These are phyloP conservation scores for Eugnorisma glareosa DNA, from an alignment of 2,888 invertebrate species.

Conservation along the genomic window DNA sequence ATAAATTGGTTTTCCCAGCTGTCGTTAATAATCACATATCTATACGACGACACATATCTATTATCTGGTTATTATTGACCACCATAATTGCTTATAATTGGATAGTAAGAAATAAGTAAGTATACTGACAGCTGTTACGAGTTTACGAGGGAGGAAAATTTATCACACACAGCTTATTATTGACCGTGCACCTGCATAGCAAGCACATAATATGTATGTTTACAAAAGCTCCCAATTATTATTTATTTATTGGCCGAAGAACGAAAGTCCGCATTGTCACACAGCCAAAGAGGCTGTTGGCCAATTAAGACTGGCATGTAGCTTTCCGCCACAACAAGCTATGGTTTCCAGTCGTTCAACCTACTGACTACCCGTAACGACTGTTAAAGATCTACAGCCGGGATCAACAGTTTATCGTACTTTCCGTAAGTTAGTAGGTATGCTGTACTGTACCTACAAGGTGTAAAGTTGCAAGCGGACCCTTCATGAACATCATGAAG, in stretches of 20 bases:
- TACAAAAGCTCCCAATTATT: background rate
- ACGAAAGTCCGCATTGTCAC: background rate
- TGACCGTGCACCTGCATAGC: background rate
- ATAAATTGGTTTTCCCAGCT: background rate
- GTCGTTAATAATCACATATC: too few species aligned
- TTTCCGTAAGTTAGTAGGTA: too few species aligned
- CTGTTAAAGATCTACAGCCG: background rate
- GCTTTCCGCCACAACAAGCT: background rate
- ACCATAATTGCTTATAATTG: conserved; percentile 21
- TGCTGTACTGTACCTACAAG: too few species aligned
- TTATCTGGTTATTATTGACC: background rate
- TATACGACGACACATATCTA: background rate
- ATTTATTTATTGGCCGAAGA: background rate
- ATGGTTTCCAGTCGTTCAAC: too few species aligned
- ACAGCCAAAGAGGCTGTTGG: too few species aligned
- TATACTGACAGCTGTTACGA: background rate
- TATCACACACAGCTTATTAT: background rate
- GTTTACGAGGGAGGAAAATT: background rate
- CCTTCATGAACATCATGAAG: background rate
- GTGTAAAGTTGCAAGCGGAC: background rate
- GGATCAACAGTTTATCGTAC: too few species aligned
- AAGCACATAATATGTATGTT: background rate
- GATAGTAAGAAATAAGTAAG: background rate
- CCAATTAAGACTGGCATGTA: too few species aligned
- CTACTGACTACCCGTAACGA: too few species aligned